Base-by-base conservation (phyloP, 2,888 invertebrate species). In the Oligia latruncula region DNA sequence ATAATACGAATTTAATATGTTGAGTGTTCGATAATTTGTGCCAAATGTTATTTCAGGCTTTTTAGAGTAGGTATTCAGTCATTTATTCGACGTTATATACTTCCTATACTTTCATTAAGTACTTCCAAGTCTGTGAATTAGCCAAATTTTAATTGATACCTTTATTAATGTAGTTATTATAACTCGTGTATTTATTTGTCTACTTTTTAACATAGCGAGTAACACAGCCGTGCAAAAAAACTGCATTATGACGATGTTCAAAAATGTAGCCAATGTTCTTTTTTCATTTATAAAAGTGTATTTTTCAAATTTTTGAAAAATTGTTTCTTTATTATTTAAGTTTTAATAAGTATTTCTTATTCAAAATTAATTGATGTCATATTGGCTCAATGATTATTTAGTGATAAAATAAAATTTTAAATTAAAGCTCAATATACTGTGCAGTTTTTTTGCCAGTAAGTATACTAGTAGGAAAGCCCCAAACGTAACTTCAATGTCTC, bases 21-120 rank as follows among this genome's bases (percentile, higher is more conserved):
- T 71, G 85, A 75, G 83, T 90, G 89, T 90, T 91, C 89, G 60
- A 80, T 90, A 0, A 89, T 91, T 90, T 90, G 93, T 93, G 93
- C 93, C 93, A 93, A 93, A 92, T 86, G 78, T 85, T 89, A 82
- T 84, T 90, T 92, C 87, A 83, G 84, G 90, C 86, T 89, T 90
- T 71, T 84, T 84, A 83, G 52, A 35, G 0, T 35, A 35, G 4
- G 3, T 82, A 85, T 82, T 82, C 83, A 77, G 83, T 80, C 46
- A 79, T 84, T 82, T 80, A 74, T 80, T 75, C 43, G 62, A 74
- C 49, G 67, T 71, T 74, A 74, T 75, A 66, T 75, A 81, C 43
- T 81, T 46, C 74, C n/a, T 49, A 78, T 86, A 55, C 23, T 87
- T 82, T 78, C 6, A 67, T 71, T 78, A 83, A 43, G 35, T 78